phyloP scores from a whole-genome alignment of 2,797 vertebrate species.

The Urophycis tenuis region DNA sequence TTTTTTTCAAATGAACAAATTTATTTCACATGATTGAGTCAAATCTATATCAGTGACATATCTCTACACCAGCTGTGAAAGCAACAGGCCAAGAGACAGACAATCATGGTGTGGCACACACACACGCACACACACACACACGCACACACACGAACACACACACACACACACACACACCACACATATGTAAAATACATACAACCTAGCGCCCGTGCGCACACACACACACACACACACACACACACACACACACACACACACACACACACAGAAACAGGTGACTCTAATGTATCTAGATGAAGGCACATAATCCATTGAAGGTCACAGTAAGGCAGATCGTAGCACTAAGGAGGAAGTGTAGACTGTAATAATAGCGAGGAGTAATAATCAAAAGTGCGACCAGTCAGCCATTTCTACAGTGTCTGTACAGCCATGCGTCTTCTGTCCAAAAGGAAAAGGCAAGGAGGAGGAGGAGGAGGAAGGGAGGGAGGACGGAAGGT shows the following conservation, averaged over 20 bases:
- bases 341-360: constrained; percentile 66
- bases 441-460: constrained; percentile 31
- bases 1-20: constrained; percentile 57
- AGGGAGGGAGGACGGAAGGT: background rate
- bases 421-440: constrained; percentile 33
- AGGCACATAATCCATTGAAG: constrained; percentile 76
- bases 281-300: constrained; percentile 71
- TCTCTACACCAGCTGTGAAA: constrained; percentile 56
- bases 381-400: constrained; percentile 42
- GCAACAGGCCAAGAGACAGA: constrained; percentile 58
- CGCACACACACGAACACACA: background rate
- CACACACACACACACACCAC: constrained; percentile 6
- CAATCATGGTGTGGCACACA: constrained; percentile 49
- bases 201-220: constrained; percentile 7
- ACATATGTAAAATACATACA: constrained; percentile 5
- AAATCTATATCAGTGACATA: constrained; percentile 58
- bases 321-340: constrained; percentile 77
- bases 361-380: constrained; percentile 50
- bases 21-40: constrained; percentile 69
- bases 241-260: constrained; percentile 20
- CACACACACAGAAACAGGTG: constrained; percentile 43
- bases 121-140: constrained; percentile 8
- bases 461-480: constrained; percentile 1
- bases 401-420: constrained; percentile 32
- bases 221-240: constrained; percentile 14